A percentile compares a stretch with the other conserved stretches of the same genome.
phyloP scores from a whole-genome alignment of 1,140 invertebrate species.

The Lucilia cuprina region DNA sequence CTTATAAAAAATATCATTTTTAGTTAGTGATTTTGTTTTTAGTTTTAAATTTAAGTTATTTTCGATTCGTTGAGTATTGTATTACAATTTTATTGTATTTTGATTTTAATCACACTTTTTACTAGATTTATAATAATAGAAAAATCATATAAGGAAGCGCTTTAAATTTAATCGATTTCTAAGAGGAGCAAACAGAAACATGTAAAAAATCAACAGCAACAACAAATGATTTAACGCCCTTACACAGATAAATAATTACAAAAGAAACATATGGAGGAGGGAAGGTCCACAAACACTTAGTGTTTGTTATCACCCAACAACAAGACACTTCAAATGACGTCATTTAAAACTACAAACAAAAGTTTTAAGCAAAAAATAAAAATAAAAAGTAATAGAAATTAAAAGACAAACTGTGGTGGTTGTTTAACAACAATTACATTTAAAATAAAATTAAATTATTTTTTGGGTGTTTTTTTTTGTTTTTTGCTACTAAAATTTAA shows the following conservation, averaged over 20 bases:
- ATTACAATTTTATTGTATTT: too few species aligned
- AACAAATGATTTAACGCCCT: conserved; percentile 6
- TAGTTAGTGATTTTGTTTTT: too few species aligned
- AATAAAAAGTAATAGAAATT: not conserved
- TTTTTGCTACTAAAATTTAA: not conserved
- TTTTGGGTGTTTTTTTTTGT: not conserved
- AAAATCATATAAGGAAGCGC: conserved; percentile 6
- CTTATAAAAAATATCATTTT: too few species aligned
- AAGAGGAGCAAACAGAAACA: not conserved
- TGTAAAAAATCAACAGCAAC: not conserved
- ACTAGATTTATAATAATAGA: not conserved
- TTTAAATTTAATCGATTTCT: not conserved
- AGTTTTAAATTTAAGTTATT: too few species aligned
- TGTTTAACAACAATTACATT: conserved; percentile 9
- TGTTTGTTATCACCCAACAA: not conserved
- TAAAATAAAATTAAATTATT: not conserved
- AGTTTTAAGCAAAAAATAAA: too few species aligned
- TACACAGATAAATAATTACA: not conserved
- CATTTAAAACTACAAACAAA: not conserved
- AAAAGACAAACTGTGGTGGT: not conserved
- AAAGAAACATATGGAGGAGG: not conserved
- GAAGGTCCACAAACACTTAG: not conserved
- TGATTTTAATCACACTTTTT: too few species aligned
- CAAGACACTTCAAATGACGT: not conserved
- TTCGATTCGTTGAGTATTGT: too few species aligned